Percentiles rank a stretch among this genome's conserved stretches.
Evolutionary conservation across 2,113 vertebrate genomes (phyloP).

Genomic region (Pheucticus melanocephalus): DNA sequence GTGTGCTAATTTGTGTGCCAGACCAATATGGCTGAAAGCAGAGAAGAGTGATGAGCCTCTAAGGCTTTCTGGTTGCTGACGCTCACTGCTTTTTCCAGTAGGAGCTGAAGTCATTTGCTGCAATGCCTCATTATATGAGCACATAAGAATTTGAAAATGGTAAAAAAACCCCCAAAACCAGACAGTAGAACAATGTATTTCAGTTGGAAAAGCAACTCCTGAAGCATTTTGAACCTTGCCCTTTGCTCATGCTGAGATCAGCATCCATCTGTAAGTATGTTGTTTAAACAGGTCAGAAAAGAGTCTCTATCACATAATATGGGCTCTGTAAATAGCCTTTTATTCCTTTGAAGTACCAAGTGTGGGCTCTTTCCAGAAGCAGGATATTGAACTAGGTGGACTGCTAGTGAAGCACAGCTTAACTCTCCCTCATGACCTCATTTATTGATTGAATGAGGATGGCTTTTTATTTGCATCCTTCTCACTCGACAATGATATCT

Average conservation of each 20-base stretch:
- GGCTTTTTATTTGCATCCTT: not conserved
- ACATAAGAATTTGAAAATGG: not conserved
- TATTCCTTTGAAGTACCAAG: not conserved
- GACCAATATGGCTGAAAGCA: constrained; percentile 8
- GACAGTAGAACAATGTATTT: not conserved
- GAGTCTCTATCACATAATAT: not conserved
- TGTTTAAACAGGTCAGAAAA: not conserved
- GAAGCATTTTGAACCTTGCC: not conserved
- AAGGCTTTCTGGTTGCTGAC: not conserved
- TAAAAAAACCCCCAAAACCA: not conserved
- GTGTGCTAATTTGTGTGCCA: not conserved
- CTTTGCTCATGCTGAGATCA: not conserved
- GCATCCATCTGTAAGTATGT: not conserved
- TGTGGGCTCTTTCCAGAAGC: not conserved
- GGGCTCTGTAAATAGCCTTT: not conserved
- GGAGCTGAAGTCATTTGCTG: not conserved
- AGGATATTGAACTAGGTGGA: not conserved
- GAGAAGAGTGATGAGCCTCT: not conserved
- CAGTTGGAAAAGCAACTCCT: not conserved
- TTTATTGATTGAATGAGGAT: not conserved
- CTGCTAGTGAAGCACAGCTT: not conserved
- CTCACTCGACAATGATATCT: not conserved
- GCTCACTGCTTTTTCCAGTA: not conserved
- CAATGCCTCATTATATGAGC: not conserved
- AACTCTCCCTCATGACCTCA: not conserved